These are phyloP conservation scores for Druceiella hillmani DNA, from an alignment of 2,888 invertebrate species.

Conservation along the genomic window DNA sequence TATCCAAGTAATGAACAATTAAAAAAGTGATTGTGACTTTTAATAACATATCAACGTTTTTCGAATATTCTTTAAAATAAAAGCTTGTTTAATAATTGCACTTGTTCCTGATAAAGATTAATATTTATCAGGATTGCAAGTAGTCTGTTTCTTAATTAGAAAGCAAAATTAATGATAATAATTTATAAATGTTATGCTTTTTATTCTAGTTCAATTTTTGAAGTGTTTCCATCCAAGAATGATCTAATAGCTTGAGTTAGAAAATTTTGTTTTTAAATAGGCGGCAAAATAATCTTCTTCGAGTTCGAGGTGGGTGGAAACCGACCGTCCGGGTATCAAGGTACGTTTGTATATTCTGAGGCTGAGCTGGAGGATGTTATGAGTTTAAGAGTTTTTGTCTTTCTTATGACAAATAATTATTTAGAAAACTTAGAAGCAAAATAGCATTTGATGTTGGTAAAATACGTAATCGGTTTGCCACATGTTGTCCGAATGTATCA, in stretches of 20 bases:
- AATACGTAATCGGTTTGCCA: slow-evolving; percentile 27
- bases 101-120: no score
- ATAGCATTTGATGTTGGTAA: slow-evolving; percentile 24
- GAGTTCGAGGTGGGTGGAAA: slow-evolving; percentile 28
- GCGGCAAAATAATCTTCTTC: slow-evolving; percentile 31
- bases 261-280: slow-evolving; percentile 28
- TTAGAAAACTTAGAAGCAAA: slow-evolving; percentile 27
- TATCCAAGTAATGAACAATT: no score
- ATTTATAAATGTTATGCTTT: slow-evolving; percentile 27
- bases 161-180: no score
- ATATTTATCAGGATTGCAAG: no score
- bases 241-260: no score
- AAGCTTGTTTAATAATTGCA: no score
- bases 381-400: no score
- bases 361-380: slow-evolving; percentile 22
- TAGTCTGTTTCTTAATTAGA: no score
- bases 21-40: no score
- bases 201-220: slow-evolving; percentile 25
- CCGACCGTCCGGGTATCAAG: slow-evolving; percentile 20
- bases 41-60: no score
- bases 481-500: slow-evolving; percentile 26
- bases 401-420: slow-evolving; percentile 25
- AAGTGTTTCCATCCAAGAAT: slow-evolving; percentile 8
- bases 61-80: no score
- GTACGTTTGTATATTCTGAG: no score